Base-by-base conservation (phyloP, 2,888 invertebrate species). In the Cephus spinipes region DNA sequence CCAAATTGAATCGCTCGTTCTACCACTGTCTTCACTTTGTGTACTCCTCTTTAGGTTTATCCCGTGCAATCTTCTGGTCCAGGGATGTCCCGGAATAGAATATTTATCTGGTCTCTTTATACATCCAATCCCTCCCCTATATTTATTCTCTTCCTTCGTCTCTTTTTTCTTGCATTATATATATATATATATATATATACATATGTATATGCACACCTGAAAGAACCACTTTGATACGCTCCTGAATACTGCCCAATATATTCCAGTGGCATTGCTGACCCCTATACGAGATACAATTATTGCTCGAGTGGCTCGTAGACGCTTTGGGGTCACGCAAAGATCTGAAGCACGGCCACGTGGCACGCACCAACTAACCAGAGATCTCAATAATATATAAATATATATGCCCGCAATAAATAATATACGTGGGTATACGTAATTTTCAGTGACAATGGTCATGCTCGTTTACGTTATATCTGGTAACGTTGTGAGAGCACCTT, bases 311-410 rank as follows among this genome's bases (percentile, higher is more conserved):
- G 55, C 80, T 85, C 85, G 32, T 85, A 76, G 79, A 83, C 83
- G 82, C 80, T 81, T 80, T 75, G 76, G 78, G 83, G 83, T 83
- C 87, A 87, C 87, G 87, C 88, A 76, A 88, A 73, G 76, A 69
- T 35, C 15, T 83, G 87, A 84, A 76, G 80, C 84, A 87, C 83
- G 81, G 82, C 81, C 83, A 75, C 80, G 74, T 75, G 77, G 75
- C 87, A 88, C 86, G 87, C 87, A 86, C 82, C 81, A 79, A 76
- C 80, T 80, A 81, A 30, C 71, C 76, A 80, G 83, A 76, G 74
- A 75, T 79, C 78, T 79, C 80, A 78, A 85, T 86, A 84, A 85
- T 23, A 31, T 71, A 77, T 77, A 74, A 73, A 76, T 79, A 69
- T 77, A 71, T 31, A 68, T 75, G 73, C 15, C 35, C 69, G 35